These are phyloP conservation scores for Panagrolaimus sp. DNA, from an alignment of 1,140 invertebrate genomes.

Conservation along the genomic window DNA sequence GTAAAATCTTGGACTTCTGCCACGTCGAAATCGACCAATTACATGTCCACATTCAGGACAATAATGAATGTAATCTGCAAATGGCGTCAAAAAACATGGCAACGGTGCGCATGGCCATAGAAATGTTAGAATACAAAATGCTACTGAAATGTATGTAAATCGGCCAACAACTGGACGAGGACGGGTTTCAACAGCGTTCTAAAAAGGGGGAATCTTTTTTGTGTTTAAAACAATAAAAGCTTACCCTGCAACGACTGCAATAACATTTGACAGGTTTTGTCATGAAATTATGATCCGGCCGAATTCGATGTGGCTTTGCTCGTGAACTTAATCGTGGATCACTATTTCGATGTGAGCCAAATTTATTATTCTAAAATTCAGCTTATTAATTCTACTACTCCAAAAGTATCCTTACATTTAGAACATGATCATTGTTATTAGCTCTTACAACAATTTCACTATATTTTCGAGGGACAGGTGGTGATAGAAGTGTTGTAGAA, in stretches of 20 bases:
- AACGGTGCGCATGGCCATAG: constrained; percentile 47
- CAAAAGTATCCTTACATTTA: background rate
- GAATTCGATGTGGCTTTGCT: constrained; percentile 19
- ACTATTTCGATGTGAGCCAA: background rate
- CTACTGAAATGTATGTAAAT: constrained; percentile 42
- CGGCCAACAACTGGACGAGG: constrained; percentile 33
- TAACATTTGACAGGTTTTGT: constrained; percentile 35
- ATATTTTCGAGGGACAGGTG: background rate
- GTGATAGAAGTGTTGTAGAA: background rate
- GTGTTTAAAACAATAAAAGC: too few species aligned
- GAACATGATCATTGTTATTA: background rate
- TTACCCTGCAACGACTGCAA: constrained; percentile 48
- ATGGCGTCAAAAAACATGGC: constrained; percentile 37
- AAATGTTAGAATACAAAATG: constrained; percentile 41
- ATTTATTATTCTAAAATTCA: too few species aligned
- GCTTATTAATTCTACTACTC: too few species aligned
- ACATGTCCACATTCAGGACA: constrained; percentile 42
- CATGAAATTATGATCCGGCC: constrained; percentile 45
- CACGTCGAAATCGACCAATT: constrained; percentile 37
- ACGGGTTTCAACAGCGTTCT: constrained; percentile 43
- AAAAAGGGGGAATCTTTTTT: constrained; percentile 8
- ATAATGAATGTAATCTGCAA: constrained; percentile 44
- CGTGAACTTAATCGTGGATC: too few species aligned
- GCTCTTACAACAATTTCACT: background rate
- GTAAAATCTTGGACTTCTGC: constrained; percentile 27